phyloP scores from a whole-genome alignment of 2,797 vertebrate genomes.

The Anguilla pacifica region DNA sequence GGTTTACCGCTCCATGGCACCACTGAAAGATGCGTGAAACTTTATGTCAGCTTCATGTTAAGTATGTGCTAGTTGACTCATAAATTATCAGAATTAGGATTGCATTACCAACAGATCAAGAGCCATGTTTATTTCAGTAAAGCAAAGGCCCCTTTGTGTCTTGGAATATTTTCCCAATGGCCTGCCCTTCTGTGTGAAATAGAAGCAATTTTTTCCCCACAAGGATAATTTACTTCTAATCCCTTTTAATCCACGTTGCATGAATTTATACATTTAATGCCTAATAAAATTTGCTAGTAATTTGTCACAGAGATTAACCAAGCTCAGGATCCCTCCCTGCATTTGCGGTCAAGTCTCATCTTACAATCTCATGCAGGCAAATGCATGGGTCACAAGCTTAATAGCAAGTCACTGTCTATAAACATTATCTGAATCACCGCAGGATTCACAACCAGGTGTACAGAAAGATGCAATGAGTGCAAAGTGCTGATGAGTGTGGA shows the following conservation, averaged over 20 bases:
- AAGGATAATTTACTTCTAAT: conserved; percentile 33
- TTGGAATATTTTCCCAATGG: neutral
- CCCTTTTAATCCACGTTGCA: conserved; percentile 24
- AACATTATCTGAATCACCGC: neutral
- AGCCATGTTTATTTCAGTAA: neutral
- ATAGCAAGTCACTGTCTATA: neutral
- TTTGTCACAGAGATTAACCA: conserved; percentile 31
- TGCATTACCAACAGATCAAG: conserved; percentile 10
- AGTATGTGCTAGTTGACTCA: neutral
- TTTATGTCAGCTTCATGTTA: neutral
- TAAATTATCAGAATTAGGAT: neutral
- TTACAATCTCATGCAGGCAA: neutral
- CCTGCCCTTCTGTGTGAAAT: neutral
- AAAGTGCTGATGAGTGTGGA: neutral
- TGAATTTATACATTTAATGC: conserved; percentile 26
- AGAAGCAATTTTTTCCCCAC: conserved; percentile 16
- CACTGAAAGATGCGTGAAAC: neutral
- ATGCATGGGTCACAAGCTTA: neutral
- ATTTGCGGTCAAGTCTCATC: conserved; percentile 11
- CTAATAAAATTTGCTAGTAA: conserved; percentile 29
- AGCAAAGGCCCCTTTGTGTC: neutral
- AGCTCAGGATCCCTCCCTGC: conserved; percentile 13
- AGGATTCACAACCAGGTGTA: neutral
- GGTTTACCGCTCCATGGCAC: neutral
- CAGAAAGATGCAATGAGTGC: neutral